Conservation (phyloP, 2,113 vertebrate genomes). For the Xiphorhynchus elegans region DNA sequence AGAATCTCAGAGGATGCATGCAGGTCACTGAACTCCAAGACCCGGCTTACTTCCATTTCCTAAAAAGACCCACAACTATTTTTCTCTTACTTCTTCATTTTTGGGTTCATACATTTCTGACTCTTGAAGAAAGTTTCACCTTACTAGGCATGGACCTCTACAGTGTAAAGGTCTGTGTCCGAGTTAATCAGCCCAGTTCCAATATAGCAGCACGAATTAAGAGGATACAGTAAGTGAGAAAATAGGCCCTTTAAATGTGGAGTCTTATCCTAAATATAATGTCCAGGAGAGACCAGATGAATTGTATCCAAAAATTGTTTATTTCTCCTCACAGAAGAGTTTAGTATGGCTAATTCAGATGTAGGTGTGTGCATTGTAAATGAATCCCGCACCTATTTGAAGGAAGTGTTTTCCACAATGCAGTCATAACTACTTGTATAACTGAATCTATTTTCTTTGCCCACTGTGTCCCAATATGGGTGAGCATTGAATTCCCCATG, state of each 20-base stretch:
- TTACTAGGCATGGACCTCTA: background rate
- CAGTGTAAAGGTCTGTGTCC: background rate
- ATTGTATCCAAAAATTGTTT: background rate
- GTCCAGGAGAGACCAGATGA: background rate
- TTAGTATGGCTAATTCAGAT: background rate
- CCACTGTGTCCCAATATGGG: rapidly evolving
- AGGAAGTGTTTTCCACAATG: background rate
- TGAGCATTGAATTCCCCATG: background rate
- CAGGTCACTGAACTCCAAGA: background rate
- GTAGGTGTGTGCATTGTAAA: background rate
- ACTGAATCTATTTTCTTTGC: background rate
- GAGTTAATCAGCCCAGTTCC: background rate
- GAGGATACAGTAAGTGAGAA: background rate
- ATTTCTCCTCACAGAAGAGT: background rate
- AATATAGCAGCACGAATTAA: background rate
- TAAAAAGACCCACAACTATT: rapidly evolving
- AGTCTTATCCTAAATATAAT: background rate
- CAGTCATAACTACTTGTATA: background rate
- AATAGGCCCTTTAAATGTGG: background rate
- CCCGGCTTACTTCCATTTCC: background rate
- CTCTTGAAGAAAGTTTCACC: background rate
- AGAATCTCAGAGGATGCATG: background rate
- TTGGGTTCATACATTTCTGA: background rate
- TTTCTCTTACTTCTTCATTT: background rate
- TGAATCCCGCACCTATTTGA: background rate